These are phyloP conservation scores for Acestrorhynchus altus DNA, from an alignment of 2,797 vertebrate genomes.

Conservation along the genomic window DNA sequence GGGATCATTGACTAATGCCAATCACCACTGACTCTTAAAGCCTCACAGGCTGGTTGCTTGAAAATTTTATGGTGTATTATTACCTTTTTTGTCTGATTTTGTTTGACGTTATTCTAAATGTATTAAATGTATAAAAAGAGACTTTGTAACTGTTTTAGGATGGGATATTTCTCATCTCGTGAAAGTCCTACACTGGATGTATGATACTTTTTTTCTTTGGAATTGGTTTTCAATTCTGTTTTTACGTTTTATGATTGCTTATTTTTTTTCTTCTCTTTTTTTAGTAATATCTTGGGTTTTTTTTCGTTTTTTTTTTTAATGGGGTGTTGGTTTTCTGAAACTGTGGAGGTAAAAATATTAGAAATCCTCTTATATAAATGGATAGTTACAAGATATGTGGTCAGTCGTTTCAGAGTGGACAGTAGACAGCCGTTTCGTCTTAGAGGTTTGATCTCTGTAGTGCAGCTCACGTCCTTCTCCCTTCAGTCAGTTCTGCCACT, in stretches of 20 bases:
- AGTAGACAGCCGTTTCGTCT: conserved; percentile 5
- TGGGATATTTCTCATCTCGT: conserved; percentile 77
- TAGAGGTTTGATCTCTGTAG: conserved; percentile 14
- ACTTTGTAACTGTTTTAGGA: conserved; percentile 69
- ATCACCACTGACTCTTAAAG: conserved; percentile 61
- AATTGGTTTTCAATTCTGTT: conserved; percentile 54
- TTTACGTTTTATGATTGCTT: conserved; percentile 49
- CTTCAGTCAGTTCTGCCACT: not conserved
- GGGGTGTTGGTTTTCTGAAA: conserved; percentile 68
- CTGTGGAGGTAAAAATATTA: conserved; percentile 57
- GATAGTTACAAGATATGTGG: conserved; percentile 68
- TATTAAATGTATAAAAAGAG: conserved; percentile 79
- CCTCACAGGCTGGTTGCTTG: conserved; percentile 67
- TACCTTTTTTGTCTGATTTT: conserved; percentile 64
- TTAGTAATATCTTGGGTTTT: conserved; percentile 65
- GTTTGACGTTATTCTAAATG: conserved; percentile 76
- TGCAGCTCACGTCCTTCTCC: not conserved
- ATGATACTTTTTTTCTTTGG: conserved; percentile 60
- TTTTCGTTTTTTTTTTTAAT: conserved; percentile 71
- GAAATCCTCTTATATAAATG: conserved; percentile 61
- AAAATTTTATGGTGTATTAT: conserved; percentile 74
- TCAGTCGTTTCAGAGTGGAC: conserved; percentile 68
- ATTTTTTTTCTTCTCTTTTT: conserved; percentile 59
- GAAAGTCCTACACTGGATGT: conserved; percentile 87
- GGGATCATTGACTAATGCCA: conserved; percentile 62